Evolutionary conservation across 2,113 vertebrate genomes (phyloP).

Genomic region (Lagopus muta): DNA sequence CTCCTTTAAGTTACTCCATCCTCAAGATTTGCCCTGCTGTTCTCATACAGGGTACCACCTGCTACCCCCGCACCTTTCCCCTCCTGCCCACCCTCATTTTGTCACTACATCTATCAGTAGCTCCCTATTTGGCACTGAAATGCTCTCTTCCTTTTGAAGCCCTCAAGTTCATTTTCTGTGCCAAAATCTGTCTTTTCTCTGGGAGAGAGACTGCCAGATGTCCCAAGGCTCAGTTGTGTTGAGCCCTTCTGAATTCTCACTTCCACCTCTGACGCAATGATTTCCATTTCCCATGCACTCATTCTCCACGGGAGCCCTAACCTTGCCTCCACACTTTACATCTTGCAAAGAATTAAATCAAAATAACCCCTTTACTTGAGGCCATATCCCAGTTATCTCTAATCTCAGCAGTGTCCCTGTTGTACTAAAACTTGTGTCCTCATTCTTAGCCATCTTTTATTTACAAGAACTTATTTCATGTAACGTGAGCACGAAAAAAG

Average conservation of each 20-base stretch:
- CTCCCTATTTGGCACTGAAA: not conserved
- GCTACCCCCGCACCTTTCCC: not conserved
- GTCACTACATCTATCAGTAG: not conserved
- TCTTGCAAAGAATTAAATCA: not conserved
- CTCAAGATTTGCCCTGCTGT: not conserved
- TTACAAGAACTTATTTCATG: not conserved
- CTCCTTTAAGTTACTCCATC: not conserved
- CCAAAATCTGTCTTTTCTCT: slow-evolving; percentile 23
- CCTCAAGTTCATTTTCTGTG: not conserved
- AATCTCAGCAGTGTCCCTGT: not conserved
- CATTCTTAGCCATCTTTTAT: not conserved
- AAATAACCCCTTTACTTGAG: not conserved
- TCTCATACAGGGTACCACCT: not conserved
- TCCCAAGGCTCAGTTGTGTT: slow-evolving; percentile 1
- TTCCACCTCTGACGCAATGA: not conserved
- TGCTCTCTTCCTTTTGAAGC: not conserved
- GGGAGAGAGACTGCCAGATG: not conserved
- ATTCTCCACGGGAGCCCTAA: not conserved
- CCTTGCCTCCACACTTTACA: not conserved
- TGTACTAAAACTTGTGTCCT: not conserved
- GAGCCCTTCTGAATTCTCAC: slow-evolving; percentile 18
- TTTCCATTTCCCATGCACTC: not conserved
- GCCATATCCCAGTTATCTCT: not conserved
- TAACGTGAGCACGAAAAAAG: not conserved
- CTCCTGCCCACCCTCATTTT: not conserved